Evolutionary conservation across 1,140 invertebrate species (phyloP), one percentile per base, ranked within the genome.

Genomic region (Drosophila neocordata): DNA sequence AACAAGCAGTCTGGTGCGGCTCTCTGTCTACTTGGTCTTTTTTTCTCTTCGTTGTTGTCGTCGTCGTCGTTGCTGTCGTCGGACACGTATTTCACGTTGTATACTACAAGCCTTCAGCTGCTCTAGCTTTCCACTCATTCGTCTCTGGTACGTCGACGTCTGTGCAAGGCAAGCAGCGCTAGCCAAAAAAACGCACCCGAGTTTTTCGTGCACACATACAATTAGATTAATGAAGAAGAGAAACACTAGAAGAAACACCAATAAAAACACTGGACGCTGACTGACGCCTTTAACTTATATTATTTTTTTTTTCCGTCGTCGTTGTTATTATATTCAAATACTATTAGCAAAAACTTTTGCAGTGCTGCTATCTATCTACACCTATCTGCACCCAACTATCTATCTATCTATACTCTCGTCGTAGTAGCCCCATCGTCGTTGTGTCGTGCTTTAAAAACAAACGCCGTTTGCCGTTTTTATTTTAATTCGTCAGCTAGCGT

Each of bases 131-230:
- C 74, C 82, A 82, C 82, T 85, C 83, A 85, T 87, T 85, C 82
- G 83, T 85, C 74, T 85, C 74, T 87, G 82, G 84, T 77, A 77
- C 70, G 79, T 81, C 69, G 73, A 71, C 82, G 82, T 65, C 48
- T 71, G 67, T 67, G 72, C 72, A 77, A 60, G 61, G 73, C 74
- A 77, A 78, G 64, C 78, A 80, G 82, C 82, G 82, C 82, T 82
- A 64, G 62, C 48, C 60, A 51, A 44, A 63, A 37, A 66, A 48
- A 48, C 41, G 64, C 68, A 69, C 60, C 63, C 60, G 68, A 72
- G 70, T 78, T 83, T 87, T 85, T 85, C 82, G 82, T 87, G 82
- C 82, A 85, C 82, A 82, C 77, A 65, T 81, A 53, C 59, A 58
- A 73, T 67, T 69, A 76, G 68, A 63, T 61, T 69, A 34, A 63